These are phyloP conservation scores for Liopterus haemorrhoidalis DNA, from an alignment of 2,888 invertebrate species.

Conservation along the genomic window DNA sequence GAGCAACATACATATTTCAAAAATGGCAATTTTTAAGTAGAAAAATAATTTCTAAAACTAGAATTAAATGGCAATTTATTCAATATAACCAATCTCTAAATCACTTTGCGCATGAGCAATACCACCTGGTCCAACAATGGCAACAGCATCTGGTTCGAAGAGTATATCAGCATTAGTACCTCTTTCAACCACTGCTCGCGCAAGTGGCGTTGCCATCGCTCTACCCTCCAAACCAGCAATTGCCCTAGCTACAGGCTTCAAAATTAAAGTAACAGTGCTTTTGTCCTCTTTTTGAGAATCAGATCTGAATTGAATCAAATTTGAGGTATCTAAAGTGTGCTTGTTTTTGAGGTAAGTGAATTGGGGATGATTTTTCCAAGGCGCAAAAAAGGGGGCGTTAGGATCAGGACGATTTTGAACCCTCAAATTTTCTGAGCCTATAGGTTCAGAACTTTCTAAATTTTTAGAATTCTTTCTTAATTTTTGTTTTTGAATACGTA, in stretches of 20 bases:
- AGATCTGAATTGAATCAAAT: slow-evolving; percentile 12
- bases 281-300: slow-evolving; percentile 18
- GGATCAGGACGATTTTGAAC: too few relatives aligned
- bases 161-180: slow-evolving; percentile 58
- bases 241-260: slow-evolving; percentile 63
- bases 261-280: slow-evolving; percentile 46
- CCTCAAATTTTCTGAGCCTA: too few relatives aligned
- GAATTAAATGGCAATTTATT: slow-evolving; percentile 20
- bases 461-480: slow-evolving; percentile 8
- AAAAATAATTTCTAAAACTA: neutral
- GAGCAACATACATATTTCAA: too few relatives aligned
- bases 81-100: slow-evolving; percentile 48
- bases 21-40: too few relatives aligned
- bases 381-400: slow-evolving; percentile 27
- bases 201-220: slow-evolving; percentile 65
- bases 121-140: slow-evolving; percentile 69
- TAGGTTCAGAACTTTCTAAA: slow-evolving; percentile 14
- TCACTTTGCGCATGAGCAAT: slow-evolving; percentile 71
- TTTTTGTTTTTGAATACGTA: slow-evolving; percentile 8
- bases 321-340: slow-evolving; percentile 33
- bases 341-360: slow-evolving; percentile 39
- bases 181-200: slow-evolving; percentile 57
- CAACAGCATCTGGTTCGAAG: slow-evolving; percentile 63
- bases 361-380: slow-evolving; percentile 40
- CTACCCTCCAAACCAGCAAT: slow-evolving; percentile 59